A percentile compares a stretch with the other conserved stretches of the same genome.
Evolutionary conservation across 2,888 invertebrate genomes (phyloP).

Genomic region (Limnephilus marmoratus): DNA sequence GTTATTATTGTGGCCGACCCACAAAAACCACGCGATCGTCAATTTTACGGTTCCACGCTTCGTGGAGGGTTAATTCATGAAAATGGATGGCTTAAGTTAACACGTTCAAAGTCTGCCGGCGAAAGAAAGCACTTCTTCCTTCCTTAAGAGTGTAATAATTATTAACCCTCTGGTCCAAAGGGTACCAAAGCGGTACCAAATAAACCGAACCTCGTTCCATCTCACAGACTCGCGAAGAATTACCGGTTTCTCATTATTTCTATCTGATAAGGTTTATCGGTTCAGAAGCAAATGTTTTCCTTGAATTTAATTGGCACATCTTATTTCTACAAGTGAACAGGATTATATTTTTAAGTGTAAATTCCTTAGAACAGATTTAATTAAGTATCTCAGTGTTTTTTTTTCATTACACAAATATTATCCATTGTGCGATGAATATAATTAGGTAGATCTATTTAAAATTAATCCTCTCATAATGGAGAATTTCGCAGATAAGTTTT

Average conservation of each 20-base stretch:
- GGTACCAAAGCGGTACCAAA: not conserved
- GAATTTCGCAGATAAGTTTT: no score
- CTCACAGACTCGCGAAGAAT: conserved; percentile 17
- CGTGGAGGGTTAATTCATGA: not conserved
- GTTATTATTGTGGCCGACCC: not conserved
- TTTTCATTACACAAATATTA: no score
- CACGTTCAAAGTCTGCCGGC: not conserved
- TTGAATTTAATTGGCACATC: not conserved
- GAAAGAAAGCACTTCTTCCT: conserved; percentile 28
- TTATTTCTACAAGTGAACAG: not conserved
- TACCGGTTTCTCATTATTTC: conserved; percentile 4
- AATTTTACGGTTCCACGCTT: not conserved
- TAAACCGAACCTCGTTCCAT: conserved; percentile 20
- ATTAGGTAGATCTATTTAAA: no score
- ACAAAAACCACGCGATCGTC: not conserved
- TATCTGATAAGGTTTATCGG: not conserved
- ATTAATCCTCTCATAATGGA: no score
- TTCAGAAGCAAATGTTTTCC: not conserved
- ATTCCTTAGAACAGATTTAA: no score
- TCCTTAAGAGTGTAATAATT: conserved; percentile 36
- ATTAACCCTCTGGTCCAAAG: conserved; percentile 31
- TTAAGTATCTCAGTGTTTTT: no score
- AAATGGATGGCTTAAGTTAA: conserved; percentile 12
- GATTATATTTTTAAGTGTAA: no score
- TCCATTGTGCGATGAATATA: no score